Evolutionary conservation across 2,888 invertebrate genomes (phyloP).

Genomic region (Magallana nippona): DNA sequence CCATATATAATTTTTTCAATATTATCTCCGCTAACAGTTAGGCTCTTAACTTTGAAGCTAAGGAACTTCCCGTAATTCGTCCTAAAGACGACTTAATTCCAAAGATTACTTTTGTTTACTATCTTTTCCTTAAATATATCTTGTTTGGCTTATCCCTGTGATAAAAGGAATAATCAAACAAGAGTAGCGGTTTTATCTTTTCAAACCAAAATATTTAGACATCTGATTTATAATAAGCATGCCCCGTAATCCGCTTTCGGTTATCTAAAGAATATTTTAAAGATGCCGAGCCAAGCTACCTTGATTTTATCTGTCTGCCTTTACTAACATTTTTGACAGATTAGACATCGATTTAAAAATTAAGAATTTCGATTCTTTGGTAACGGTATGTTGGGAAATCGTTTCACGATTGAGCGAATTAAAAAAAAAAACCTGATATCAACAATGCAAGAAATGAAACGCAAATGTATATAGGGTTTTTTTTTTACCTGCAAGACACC

Average conservation of each 20-base stretch:
- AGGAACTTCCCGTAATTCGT: neutral
- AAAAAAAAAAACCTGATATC: no score
- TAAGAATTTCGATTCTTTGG: no score
- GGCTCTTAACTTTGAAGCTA: neutral
- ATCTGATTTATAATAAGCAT: slow-evolving; percentile 15
- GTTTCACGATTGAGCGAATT: no score
- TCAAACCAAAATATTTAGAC: slow-evolving; percentile 24
- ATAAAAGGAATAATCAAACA: slow-evolving; percentile 27
- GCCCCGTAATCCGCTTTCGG: neutral
- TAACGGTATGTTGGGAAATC: no score
- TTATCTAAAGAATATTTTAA: slow-evolving; percentile 6
- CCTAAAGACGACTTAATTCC: neutral
- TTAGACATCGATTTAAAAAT: neutral
- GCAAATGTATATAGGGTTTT: no score
- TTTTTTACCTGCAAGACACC: no score
- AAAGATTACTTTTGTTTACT: slow-evolving; percentile 23
- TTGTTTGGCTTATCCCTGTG: slow-evolving; percentile 5
- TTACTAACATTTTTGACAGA: slow-evolving; percentile 5
- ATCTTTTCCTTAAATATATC: slow-evolving; percentile 25
- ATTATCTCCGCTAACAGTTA: neutral
- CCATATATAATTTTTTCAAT: neutral
- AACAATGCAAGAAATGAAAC: no score
- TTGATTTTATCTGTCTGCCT: neutral
- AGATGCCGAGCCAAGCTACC: neutral
- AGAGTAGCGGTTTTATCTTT: slow-evolving; percentile 18